Evolutionary conservation across 2,888 invertebrate species (phyloP).

Genomic region (Polydrusus tereticollis): DNA sequence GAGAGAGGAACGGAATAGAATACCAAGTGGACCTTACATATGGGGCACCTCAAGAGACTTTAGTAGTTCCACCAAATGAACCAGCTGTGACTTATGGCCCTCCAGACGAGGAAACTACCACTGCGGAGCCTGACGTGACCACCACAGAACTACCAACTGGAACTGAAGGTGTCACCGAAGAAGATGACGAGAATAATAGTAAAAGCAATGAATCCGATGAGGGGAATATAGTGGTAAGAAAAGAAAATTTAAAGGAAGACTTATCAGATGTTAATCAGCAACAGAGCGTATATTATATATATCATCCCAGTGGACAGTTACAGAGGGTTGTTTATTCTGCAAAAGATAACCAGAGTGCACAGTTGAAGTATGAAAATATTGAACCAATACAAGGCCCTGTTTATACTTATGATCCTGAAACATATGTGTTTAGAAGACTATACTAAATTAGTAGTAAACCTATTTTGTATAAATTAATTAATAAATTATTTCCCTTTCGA

Average conservation of each 20-base stretch:
- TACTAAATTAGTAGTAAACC: background rate
- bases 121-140: constrained; percentile 57
- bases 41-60: constrained; percentile 16
- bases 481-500: background rate
- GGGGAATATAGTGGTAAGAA: constrained; percentile 36
- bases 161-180: constrained; percentile 55
- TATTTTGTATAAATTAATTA: background rate
- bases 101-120: constrained; percentile 56
- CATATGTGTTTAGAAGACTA: constrained; percentile 52
- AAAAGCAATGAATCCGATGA: constrained; percentile 48
- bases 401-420: constrained; percentile 68
- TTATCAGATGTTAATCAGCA: constrained; percentile 47
- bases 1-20: background rate
- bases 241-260: constrained; percentile 52
- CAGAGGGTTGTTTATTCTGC: constrained; percentile 75
- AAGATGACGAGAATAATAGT: background rate
- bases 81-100: constrained; percentile 63
- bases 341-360: constrained; percentile 70
- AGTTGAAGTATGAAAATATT: constrained; percentile 74
- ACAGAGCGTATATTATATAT: constrained; percentile 75
- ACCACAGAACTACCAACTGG: constrained; percentile 57
- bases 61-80: constrained; percentile 32
- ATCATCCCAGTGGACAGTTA: constrained; percentile 74
- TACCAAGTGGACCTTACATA: constrained; percentile 9
- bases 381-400: constrained; percentile 75